phyloP scores from a whole-genome alignment of 2,888 invertebrate species.

The Dilophus febrilis region DNA sequence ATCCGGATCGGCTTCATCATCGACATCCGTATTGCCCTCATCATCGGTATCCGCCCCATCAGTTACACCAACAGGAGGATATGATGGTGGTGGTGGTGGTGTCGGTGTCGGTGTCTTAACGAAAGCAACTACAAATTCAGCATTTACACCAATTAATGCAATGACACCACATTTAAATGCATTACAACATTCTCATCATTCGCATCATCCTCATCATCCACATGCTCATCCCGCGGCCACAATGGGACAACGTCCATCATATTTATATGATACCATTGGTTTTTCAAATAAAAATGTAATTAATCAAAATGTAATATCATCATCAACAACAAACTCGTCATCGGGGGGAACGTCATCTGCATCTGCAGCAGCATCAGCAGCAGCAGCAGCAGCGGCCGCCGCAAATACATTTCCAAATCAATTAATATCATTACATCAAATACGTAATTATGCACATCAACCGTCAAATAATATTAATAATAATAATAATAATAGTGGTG shows the following conservation, averaged over 20 bases:
- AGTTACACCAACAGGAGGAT: slow-evolving; percentile 17
- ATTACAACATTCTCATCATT: slow-evolving; percentile 44
- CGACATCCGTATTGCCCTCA: slow-evolving; percentile 14
- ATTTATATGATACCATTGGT: slow-evolving; percentile 84
- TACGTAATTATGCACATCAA: slow-evolving; percentile 88
- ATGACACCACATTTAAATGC: slow-evolving; percentile 65
- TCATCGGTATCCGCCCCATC: too few species aligned
- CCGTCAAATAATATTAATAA: too few species aligned
- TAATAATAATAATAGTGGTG: too few species aligned
- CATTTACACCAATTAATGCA: slow-evolving; percentile 87
- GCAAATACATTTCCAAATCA: slow-evolving; percentile 74
- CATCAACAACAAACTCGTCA: too few species aligned
- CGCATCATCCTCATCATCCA: too few species aligned
- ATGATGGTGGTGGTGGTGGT: slow-evolving; percentile 21
- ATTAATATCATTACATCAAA: slow-evolving; percentile 88
- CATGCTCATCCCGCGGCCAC: too few species aligned
- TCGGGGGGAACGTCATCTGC: too few species aligned
- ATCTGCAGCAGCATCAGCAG: too few species aligned
- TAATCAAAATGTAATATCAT: slow-evolving; percentile 43
- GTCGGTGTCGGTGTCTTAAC: slow-evolving; percentile 33
- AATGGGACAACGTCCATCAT: slow-evolving; percentile 58
- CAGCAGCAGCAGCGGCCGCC: too few species aligned
- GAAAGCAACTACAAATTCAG: slow-evolving; percentile 56
- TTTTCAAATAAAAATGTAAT: slow-evolving; percentile 63
- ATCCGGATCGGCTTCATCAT: slow-evolving; percentile 14